Evolutionary conservation across 2,113 vertebrate genomes (phyloP).

Genomic region (Burhinus bistriatus): DNA sequence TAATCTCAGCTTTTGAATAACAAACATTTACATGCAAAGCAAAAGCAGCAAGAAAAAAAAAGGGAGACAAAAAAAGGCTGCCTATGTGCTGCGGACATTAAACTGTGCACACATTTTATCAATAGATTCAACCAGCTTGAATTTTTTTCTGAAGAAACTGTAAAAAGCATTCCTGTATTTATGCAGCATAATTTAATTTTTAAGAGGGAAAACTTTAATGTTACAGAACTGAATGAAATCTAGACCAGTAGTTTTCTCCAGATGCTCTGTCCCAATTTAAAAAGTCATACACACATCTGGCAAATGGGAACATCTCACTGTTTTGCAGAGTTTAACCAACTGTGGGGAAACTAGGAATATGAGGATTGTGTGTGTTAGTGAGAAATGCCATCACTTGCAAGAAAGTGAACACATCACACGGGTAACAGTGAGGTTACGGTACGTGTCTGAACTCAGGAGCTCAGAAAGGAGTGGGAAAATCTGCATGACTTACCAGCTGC

Average conservation of each 20-base stretch:
- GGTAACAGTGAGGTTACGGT: constrained; percentile 14
- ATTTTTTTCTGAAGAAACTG: neutral
- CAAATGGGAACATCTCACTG: neutral
- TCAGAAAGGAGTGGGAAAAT: constrained; percentile 24
- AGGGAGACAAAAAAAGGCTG: neutral
- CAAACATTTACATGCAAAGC: constrained; percentile 40
- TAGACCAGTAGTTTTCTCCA: neutral
- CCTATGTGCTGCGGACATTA: neutral
- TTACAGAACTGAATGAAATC: neutral
- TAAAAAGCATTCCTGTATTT: neutral
- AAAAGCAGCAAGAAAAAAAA: neutral
- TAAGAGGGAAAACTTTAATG: neutral
- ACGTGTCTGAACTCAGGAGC: constrained; percentile 19
- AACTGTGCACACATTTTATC: neutral
- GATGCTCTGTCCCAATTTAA: neutral
- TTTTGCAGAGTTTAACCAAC: neutral
- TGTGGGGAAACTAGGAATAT: neutral
- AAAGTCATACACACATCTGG: neutral
- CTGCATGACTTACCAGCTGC: constrained; percentile 66
- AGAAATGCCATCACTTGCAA: constrained; percentile 55
- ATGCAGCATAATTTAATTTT: neutral
- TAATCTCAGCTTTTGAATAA: neutral
- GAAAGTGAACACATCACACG: constrained; percentile 35
- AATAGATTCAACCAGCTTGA: neutral
- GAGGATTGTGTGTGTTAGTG: constrained; percentile 43